A percentile compares a stretch with the other conserved stretches of the same genome.
These are phyloP conservation scores for Epistrophe grossulariae DNA, from an alignment of 2,888 invertebrate genomes.

Conservation along the genomic window DNA sequence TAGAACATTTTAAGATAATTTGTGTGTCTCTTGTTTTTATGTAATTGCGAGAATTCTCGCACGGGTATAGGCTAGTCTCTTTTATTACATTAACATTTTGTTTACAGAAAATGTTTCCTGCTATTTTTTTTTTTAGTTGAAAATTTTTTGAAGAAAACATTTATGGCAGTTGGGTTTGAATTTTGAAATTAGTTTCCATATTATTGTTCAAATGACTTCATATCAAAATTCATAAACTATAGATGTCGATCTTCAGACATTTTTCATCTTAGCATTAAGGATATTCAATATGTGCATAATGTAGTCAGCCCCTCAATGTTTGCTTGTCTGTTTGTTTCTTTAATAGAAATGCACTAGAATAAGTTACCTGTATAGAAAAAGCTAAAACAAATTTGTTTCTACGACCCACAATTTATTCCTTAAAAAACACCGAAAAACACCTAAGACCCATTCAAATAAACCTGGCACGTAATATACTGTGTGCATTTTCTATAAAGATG, in stretches of 20 bases:
- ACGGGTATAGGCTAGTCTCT: no score
- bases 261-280: not conserved
- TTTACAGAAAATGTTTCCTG: no score
- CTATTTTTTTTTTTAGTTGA: no score
- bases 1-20: no score
- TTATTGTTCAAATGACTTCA: no score
- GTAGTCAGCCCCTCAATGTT: not conserved
- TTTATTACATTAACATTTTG: no score
- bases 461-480: conserved; percentile 54
- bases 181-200: no score
- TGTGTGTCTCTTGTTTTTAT: no score
- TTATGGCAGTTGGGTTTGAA: no score
- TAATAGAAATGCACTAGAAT: not conserved
- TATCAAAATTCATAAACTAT: no score
- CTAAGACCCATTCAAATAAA: conserved; percentile 49
- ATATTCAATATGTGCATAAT: not conserved
- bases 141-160: no score
- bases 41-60: no score
- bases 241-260: not conserved
- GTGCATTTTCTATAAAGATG: conserved; percentile 58
- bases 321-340: not conserved
- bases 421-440: conserved; percentile 40
- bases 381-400: not conserved
- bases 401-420: conserved; percentile 1
- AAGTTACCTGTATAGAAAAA: not conserved